Conservation (phyloP, 2,113 vertebrate genomes). For the Leucosticte australis region DNA sequence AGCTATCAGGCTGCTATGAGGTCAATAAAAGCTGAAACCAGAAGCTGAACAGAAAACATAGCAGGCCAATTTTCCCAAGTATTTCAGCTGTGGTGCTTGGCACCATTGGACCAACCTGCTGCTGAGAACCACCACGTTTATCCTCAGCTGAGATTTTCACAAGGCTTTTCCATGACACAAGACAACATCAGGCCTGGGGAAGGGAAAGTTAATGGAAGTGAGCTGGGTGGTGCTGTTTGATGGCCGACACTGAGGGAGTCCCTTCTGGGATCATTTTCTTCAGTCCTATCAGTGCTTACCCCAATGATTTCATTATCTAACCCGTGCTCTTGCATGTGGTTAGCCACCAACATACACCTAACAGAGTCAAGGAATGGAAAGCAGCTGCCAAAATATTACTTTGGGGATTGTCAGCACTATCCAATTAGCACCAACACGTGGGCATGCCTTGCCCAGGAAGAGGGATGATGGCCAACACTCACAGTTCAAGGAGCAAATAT, state of each 20-base stretch:
- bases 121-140: not conserved
- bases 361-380: not conserved
- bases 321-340: not conserved
- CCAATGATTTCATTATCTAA: not conserved
- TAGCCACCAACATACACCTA: not conserved
- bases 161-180: accelerated
- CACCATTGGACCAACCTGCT: not conserved
- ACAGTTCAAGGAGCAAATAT: not conserved
- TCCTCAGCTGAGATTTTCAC: not conserved
- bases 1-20: not conserved
- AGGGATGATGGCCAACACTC: not conserved
- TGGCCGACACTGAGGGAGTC: not conserved
- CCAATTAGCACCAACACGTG: not conserved
- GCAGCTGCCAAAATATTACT: not conserved
- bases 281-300: not conserved
- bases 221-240: not conserved
- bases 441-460: not conserved
- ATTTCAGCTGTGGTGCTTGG: not conserved
- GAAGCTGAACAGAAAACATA: not conserved
- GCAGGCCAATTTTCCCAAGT: not conserved
- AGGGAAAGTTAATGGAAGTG: not conserved
- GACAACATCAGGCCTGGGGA: not conserved
- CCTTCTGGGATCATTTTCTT: not conserved
- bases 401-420: not conserved
- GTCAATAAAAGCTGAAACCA: not conserved